These are phyloP conservation scores for Andrena fulva DNA, from an alignment of 2,888 invertebrate species.

Conservation along the genomic window DNA sequence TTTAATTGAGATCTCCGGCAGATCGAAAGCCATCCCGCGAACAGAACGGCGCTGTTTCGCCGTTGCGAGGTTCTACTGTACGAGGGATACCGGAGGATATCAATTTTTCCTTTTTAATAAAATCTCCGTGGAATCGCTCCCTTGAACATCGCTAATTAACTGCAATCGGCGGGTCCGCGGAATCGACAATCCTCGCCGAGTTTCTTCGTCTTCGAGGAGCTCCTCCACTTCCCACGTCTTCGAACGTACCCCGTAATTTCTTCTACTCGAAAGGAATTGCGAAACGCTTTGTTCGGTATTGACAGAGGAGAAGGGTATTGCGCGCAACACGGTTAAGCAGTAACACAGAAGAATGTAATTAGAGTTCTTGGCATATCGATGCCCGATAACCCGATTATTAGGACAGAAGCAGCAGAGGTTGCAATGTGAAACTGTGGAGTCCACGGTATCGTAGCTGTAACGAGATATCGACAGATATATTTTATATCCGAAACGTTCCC, in stretches of 20 bases:
- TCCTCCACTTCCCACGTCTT: slow-evolving; percentile 62
- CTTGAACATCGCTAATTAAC: slow-evolving; percentile 46
- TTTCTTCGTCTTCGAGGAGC: slow-evolving; percentile 61
- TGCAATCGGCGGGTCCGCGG: slow-evolving; percentile 41
- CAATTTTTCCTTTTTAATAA: background rate
- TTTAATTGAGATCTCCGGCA: slow-evolving; percentile 17
- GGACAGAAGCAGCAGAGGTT: slow-evolving; percentile 38
- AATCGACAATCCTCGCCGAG: slow-evolving; percentile 42
- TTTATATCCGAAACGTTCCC: slow-evolving; percentile 12
- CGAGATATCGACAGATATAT: slow-evolving; percentile 22
- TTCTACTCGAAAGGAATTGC: slow-evolving; percentile 61
- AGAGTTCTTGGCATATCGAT: slow-evolving; percentile 65
- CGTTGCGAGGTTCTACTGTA: background rate
- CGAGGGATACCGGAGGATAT: background rate
- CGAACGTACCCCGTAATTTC: slow-evolving; percentile 66
- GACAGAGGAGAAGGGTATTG: slow-evolving; percentile 51
- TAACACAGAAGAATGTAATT: slow-evolving; percentile 68
- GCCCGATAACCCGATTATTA: slow-evolving; percentile 66
- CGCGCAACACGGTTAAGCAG: slow-evolving; percentile 54
- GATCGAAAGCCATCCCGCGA: slow-evolving; percentile 1
- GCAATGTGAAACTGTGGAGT: slow-evolving; percentile 39
- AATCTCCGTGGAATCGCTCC: slow-evolving; percentile 11
- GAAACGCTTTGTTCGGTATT: slow-evolving; percentile 66
- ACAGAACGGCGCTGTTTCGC: background rate
- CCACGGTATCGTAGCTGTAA: slow-evolving; percentile 14